A percentile compares a stretch with the other conserved stretches of the same genome.
These are phyloP conservation scores for Epinephelus moara DNA, from an alignment of 2,113 vertebrate genomes.

Conservation along the genomic window DNA sequence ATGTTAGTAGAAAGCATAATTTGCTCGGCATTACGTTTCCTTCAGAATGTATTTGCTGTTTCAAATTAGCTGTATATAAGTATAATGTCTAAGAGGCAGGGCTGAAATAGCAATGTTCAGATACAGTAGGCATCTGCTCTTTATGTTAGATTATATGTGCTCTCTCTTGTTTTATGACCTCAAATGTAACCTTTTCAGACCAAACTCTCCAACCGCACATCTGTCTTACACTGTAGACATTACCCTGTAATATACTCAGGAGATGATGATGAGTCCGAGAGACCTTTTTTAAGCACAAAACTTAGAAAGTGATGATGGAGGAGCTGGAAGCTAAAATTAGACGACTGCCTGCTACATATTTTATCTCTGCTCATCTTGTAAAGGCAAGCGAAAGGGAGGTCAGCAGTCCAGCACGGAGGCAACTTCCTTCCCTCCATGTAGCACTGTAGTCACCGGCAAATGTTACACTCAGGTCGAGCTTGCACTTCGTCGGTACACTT, in stretches of 20 bases:
- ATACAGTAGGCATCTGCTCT: background rate
- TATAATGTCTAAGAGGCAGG: too few species aligned
- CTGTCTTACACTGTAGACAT: slow-evolving; percentile 13
- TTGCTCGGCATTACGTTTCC: too few species aligned
- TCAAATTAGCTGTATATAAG: too few species aligned
- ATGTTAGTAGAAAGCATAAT: too few species aligned
- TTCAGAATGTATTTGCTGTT: too few species aligned
- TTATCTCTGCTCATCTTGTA: slow-evolving; percentile 72
- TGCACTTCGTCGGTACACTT: slow-evolving; percentile 29
- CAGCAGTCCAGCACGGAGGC: slow-evolving; percentile 62
- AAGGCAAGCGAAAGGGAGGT: slow-evolving; percentile 61
- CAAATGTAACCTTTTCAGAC: background rate
- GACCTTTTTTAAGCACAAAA: slow-evolving; percentile 65
- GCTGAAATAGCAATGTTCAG: background rate
- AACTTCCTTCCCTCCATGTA: slow-evolving; percentile 27
- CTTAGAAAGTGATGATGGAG: slow-evolving; percentile 80
- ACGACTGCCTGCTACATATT: slow-evolving; percentile 78
- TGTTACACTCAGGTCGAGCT: slow-evolving; percentile 17
- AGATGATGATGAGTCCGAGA: slow-evolving; percentile 41
- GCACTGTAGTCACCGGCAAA: slow-evolving; percentile 17
- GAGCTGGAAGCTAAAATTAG: slow-evolving; percentile 77
- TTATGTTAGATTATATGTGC: background rate
- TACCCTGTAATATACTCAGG: slow-evolving; percentile 23
- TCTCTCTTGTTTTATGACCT: background rate
- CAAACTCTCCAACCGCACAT: background rate